A percentile compares a stretch with the other conserved stretches of the same genome.
Conservation (phyloP, 2,113 vertebrate species). For the Archocentrus centrarchus region DNA sequence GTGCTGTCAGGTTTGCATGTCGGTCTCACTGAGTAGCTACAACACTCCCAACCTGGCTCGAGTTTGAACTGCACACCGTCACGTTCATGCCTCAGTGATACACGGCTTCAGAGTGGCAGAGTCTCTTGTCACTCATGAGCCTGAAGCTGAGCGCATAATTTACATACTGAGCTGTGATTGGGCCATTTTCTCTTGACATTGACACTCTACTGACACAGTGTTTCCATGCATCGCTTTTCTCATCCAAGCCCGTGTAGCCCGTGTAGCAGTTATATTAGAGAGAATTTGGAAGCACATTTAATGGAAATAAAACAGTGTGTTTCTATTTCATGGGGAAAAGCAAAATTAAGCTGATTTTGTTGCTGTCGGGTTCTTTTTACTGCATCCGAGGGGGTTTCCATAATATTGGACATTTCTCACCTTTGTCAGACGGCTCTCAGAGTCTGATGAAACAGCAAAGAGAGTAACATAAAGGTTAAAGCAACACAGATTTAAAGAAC, state of each 20-base stretch:
- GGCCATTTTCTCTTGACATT: background rate
- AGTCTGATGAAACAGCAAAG: background rate
- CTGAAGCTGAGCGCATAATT: slow-evolving; percentile 22
- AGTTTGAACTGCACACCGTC: slow-evolving; percentile 1
- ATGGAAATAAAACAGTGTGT: background rate
- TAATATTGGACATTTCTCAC: no score
- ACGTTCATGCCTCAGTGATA: background rate
- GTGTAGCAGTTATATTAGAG: background rate
- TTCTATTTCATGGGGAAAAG: background rate
- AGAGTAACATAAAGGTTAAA: background rate
- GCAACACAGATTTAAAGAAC: background rate
- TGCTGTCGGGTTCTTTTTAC: background rate
- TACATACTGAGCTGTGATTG: slow-evolving; percentile 16
- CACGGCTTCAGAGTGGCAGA: background rate
- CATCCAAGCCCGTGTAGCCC: background rate
- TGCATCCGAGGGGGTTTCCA: no score
- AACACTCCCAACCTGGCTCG: background rate
- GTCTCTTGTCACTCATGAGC: background rate
- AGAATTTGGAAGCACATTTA: background rate
- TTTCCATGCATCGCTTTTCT: background rate
- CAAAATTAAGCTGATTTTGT: background rate
- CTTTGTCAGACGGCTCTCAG: background rate
- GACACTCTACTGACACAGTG: background rate
- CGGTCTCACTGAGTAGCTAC: background rate
- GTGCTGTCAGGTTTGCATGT: background rate